Evolutionary conservation across 2,113 vertebrate species (phyloP).

Genomic region (Mionectes macconnelli): DNA sequence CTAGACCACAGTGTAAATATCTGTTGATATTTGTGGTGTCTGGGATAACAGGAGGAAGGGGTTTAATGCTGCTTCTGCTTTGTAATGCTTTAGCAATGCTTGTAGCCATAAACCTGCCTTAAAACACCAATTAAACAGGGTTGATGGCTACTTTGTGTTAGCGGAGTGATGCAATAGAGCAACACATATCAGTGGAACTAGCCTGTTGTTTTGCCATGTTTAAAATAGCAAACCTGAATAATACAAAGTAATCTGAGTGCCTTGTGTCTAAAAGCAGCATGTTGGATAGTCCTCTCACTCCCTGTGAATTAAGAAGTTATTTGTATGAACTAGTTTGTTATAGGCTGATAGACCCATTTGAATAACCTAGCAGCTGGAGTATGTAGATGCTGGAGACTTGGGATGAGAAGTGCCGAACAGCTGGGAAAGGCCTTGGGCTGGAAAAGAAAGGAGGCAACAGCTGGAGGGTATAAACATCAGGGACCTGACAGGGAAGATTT

Average conservation of each 20-base stretch:
- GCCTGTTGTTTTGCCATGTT: not conserved
- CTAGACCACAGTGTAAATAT: not conserved
- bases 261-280: not conserved
- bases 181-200: not conserved
- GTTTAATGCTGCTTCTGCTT: not conserved
- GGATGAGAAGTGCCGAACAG: not conserved
- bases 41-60: not conserved
- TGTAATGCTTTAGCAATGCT: not conserved
- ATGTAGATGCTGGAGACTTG: not conserved
- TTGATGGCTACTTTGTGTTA: constrained; percentile 8
- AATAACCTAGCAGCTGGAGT: not conserved
- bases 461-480: not conserved
- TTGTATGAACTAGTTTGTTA: not conserved
- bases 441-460: not conserved
- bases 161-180: not conserved
- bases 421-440: not conserved
- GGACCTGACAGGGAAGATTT: not conserved
- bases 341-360: not conserved
- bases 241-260: not conserved
- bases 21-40: not conserved
- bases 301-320: not conserved
- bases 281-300: not conserved
- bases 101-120: not conserved
- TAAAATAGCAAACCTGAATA: not conserved
- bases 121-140: not conserved